These are phyloP conservation scores for Meloidogyne exigua DNA, from an alignment of 1,140 invertebrate genomes.

Conservation along the genomic window DNA sequence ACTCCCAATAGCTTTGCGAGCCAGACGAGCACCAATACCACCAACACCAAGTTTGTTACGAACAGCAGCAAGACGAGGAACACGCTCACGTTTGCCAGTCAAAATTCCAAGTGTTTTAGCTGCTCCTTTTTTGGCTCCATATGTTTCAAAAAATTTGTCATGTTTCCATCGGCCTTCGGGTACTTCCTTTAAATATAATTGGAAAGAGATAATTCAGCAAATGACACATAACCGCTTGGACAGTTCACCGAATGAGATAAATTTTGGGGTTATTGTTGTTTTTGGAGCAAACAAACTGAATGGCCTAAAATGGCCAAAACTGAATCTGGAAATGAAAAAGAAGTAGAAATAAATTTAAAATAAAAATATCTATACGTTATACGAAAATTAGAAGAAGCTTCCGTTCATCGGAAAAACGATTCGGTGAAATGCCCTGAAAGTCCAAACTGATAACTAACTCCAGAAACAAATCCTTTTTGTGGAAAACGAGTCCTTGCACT, in stretches of 20 bases:
- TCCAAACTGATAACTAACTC: background rate
- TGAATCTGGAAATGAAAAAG: no score
- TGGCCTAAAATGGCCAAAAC: no score
- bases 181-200: slow-evolving; percentile 15
- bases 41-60: slow-evolving; percentile 1
- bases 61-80: background rate
- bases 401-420: no score
- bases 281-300: no score
- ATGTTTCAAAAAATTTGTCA: slow-evolving; percentile 32
- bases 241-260: background rate
- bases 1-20: slow-evolving; percentile 6
- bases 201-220: background rate
- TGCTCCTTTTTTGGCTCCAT: slow-evolving; percentile 23
- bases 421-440: no score
- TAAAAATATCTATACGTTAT: no score
- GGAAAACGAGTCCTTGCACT: slow-evolving; percentile 18
- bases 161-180: slow-evolving; percentile 36
- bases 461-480: slow-evolving; percentile 28
- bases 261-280: no score
- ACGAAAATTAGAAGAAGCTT: no score
- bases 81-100: background rate
- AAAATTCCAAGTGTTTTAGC: background rate
- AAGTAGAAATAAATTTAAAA: no score
- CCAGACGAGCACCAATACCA: slow-evolving; percentile 18
- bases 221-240: no score